A percentile compares a stretch with the other conserved stretches of the same genome.
Evolutionary conservation across 2,888 invertebrate genomes (phyloP).

Genomic region (Baronia brevicornis): DNA sequence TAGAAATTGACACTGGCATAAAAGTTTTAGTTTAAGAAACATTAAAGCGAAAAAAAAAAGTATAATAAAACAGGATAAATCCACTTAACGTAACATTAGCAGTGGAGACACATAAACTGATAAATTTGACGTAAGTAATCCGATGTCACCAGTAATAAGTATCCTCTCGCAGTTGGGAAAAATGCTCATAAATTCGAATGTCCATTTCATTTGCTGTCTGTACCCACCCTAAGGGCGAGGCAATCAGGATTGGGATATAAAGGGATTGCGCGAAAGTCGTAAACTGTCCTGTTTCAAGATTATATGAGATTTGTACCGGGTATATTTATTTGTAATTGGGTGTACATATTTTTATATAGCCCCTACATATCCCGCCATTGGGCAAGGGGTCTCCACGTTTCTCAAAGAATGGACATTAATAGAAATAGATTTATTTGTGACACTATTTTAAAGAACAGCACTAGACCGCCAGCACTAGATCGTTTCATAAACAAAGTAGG

Average conservation of each 20-base stretch:
- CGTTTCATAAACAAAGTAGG: no score
- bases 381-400: no score
- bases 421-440: no score
- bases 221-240: conserved; percentile 40
- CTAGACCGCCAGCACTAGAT: no score
- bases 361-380: no score
- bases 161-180: conserved; percentile 19
- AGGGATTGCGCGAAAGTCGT: conserved; percentile 57
- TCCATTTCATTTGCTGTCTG: conserved; percentile 37
- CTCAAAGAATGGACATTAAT: conserved; percentile 7
- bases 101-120: conserved; percentile 5
- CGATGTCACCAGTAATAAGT: conserved; percentile 17
- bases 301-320: conserved; percentile 56
- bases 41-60: no score
- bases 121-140: conserved; percentile 15
- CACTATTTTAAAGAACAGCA: no score
- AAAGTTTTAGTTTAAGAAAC: no score
- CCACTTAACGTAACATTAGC: conserved; percentile 1
- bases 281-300: conserved; percentile 62
- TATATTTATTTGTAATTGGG: conserved; percentile 23
- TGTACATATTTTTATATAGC: conserved; percentile 17
- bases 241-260: conserved; percentile 67
- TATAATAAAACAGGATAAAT: conserved; percentile 15
- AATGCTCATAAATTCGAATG: conserved; percentile 41
- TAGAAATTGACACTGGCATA: no score